These are phyloP conservation scores for Rana temporaria DNA, from an alignment of 2,113 vertebrate genomes.

Conservation along the genomic window DNA sequence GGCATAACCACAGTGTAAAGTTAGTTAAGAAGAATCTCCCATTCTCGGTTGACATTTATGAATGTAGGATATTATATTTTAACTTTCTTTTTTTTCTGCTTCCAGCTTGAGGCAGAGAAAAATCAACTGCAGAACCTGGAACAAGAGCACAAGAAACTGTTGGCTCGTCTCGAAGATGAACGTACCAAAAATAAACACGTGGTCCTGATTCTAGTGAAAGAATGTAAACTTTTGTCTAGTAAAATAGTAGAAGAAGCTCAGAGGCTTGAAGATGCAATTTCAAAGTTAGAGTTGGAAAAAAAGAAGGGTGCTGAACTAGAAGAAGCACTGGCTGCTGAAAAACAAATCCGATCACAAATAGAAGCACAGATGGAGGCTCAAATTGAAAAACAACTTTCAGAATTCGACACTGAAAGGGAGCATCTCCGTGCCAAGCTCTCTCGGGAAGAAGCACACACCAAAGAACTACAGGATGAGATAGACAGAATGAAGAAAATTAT, in stretches of 20 bases:
- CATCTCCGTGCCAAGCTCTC: slow-evolving; percentile 91
- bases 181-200: slow-evolving; percentile 95
- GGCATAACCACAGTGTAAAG: no score
- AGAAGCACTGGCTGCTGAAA: slow-evolving; percentile 84
- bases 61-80: not conserved
- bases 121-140: slow-evolving; percentile 90
- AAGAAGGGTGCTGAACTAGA: slow-evolving; percentile 78
- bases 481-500: slow-evolving; percentile 88
- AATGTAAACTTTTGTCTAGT: slow-evolving; percentile 92
- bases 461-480: slow-evolving; percentile 83
- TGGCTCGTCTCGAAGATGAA: slow-evolving; percentile 90
- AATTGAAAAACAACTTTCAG: slow-evolving; percentile 95
- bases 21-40: no score
- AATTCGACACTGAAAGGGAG: slow-evolving; percentile 93
- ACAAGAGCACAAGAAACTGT: slow-evolving; percentile 90
- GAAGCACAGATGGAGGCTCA: slow-evolving; percentile 83
- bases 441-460: slow-evolving; percentile 84
- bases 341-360: slow-evolving; percentile 82
- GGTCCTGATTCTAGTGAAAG: slow-evolving; percentile 93
- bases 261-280: slow-evolving; percentile 86
- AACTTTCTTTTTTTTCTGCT: slow-evolving; percentile 51
- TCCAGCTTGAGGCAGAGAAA: slow-evolving; percentile 95
- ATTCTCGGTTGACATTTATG: no score
- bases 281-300: slow-evolving; percentile 86
- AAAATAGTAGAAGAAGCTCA: slow-evolving; percentile 90